phyloP scores from a whole-genome alignment of 2,797 vertebrate genomes.

The Ctenochaetus hawaiiensis region DNA sequence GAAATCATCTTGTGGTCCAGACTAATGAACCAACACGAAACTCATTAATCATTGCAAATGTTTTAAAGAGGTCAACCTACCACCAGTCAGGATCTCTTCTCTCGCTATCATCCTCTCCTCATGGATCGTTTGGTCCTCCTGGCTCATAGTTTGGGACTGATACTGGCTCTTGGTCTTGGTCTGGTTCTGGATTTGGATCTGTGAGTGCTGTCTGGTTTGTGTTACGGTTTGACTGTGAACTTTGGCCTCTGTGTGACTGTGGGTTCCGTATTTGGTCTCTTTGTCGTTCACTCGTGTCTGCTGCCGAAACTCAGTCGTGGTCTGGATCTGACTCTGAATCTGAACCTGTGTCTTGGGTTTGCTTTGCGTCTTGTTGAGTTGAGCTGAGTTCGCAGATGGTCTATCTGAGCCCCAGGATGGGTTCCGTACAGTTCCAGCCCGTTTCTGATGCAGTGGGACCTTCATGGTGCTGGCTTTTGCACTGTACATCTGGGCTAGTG shows the following conservation, averaged over 20 bases:
- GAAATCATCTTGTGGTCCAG: too few relatives aligned
- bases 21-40: too few relatives aligned
- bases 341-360: constrained; percentile 5
- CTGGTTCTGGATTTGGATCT: constrained; percentile 34
- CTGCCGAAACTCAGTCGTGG: background rate
- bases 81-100: constrained; percentile 30
- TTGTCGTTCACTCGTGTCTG: constrained; percentile 5
- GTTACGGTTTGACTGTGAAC: constrained; percentile 4
- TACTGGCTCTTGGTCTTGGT: constrained; percentile 2
- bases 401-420: constrained; percentile 29
- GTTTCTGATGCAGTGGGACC: constrained; percentile 84
- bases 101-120: constrained; percentile 12
- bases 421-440: constrained; percentile 38
- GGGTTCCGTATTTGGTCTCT: background rate
- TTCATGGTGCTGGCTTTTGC: constrained; percentile 88
- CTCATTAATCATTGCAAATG: too few relatives aligned
- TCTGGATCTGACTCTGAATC: constrained; percentile 1
- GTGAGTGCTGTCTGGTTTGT: background rate
- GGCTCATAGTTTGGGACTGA: constrained; percentile 30
- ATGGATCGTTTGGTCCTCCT: constrained; percentile 14
- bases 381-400: constrained; percentile 3
- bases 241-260: constrained; percentile 14
- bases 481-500: constrained; percentile 91
- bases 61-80: constrained; percentile 26
- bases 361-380: background rate